These are phyloP conservation scores for Zosterops lateralis DNA, from an alignment of 2,113 vertebrate genomes.

Conservation along the genomic window DNA sequence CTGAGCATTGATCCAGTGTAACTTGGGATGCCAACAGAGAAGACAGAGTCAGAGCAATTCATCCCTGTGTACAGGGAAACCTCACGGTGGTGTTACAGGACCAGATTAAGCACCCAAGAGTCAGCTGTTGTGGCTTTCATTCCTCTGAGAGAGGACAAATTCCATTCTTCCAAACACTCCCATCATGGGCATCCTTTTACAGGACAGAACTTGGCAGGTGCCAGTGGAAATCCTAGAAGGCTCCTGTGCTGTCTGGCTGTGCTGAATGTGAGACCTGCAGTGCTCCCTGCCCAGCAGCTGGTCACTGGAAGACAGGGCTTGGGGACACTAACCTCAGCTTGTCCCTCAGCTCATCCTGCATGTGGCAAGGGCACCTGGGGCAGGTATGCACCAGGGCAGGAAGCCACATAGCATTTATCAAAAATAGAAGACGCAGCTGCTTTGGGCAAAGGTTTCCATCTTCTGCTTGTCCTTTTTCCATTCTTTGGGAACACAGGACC, in stretches of 20 bases:
- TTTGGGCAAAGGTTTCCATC: rapidly evolving
- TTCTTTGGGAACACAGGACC: neutral
- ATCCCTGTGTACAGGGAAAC: rapidly evolving
- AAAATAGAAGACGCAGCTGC: neutral
- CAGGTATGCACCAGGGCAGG: rapidly evolving
- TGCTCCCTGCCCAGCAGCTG: neutral
- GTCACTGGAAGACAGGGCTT: neutral
- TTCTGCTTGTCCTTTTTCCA: neutral
- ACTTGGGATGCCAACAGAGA: neutral
- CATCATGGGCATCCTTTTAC: neutral
- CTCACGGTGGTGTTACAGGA: rapidly evolving
- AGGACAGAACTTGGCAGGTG: neutral
- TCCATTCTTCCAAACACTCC: neutral
- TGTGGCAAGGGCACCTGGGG: neutral
- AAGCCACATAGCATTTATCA: rapidly evolving
- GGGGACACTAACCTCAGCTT: rapidly evolving
- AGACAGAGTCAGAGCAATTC: neutral
- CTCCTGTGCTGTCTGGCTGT: neutral
- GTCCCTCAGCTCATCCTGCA: rapidly evolving
- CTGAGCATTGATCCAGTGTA: rapidly evolving
- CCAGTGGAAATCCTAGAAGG: neutral
- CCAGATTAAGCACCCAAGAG: neutral
- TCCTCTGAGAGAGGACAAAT: neutral
- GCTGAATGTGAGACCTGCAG: rapidly evolving
- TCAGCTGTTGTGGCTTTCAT: neutral